phyloP scores from a whole-genome alignment of 2,113 vertebrate species.

The Eubucco bourcierii region DNA sequence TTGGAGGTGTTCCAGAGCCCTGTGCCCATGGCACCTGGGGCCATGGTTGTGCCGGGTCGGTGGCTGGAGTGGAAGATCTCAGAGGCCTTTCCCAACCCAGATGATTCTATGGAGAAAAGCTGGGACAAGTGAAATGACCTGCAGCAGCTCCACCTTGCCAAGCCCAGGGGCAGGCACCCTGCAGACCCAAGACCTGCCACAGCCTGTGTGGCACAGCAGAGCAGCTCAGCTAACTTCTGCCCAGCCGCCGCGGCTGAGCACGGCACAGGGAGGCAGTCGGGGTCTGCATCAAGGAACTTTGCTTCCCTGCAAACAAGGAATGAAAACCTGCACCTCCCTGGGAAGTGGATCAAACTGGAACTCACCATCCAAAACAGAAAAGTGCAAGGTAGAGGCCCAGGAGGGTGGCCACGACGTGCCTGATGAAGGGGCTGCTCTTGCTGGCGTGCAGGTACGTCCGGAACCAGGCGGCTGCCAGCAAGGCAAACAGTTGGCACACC shows the following conservation, averaged over 20 bases:
- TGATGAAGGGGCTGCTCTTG: conserved; percentile 94
- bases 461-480: conserved; percentile 95
- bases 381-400: conserved; percentile 97
- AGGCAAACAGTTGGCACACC: conserved; percentile 95
- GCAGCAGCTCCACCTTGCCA: background rate
- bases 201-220: background rate
- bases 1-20: too few species aligned
- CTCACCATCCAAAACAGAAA: conserved; percentile 99
- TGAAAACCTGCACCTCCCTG: background rate
- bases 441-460: conserved; percentile 94
- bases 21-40: too few species aligned
- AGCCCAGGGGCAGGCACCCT: background rate
- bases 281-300: background rate
- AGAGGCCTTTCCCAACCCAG: too few species aligned
- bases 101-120: background rate
- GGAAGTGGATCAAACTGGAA: conserved; percentile 30
- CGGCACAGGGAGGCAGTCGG: background rate
- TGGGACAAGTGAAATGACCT: background rate
- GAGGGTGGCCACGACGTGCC: conserved; percentile 94
- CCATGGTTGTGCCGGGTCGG: too few species aligned
- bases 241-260: background rate
- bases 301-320: background rate
- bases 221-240: background rate
- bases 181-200: background rate
- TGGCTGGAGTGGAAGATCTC: too few species aligned